Evolutionary conservation across 2,113 vertebrate species (phyloP).

Genomic region (Syngnathus scovelli): DNA sequence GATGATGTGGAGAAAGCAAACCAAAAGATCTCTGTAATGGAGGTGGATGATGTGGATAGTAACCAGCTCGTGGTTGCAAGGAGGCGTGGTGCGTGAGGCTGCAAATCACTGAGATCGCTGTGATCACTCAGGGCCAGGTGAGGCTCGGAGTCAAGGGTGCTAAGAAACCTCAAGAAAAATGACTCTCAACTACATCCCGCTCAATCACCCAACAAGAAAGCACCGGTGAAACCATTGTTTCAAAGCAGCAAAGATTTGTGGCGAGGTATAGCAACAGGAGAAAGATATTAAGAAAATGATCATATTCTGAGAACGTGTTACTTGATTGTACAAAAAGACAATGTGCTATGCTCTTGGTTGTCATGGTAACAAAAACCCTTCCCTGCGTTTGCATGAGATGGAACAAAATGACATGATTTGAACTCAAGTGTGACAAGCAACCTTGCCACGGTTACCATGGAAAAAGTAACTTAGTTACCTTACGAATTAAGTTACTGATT

Average conservation of each 20-base stretch:
- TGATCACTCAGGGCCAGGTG: conserved; percentile 3
- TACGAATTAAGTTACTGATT: too few species aligned
- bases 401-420: neutral
- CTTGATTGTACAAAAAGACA: neutral
- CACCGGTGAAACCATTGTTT: neutral
- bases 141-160: neutral
- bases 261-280: neutral
- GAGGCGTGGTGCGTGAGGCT: neutral
- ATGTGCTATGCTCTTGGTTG: neutral
- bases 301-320: neutral
- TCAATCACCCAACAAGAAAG: neutral
- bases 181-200: neutral
- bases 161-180: neutral
- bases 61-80: neutral
- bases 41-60: too few species aligned
- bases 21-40: too few species aligned
- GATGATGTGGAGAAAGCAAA: conserved; percentile 4
- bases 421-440: neutral
- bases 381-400: neutral
- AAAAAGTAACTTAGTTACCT: too few species aligned
- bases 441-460: too few species aligned
- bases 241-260: neutral
- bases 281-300: neutral
- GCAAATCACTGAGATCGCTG: neutral
- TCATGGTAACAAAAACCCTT: neutral